These are phyloP conservation scores for Knipowitschia caucasica DNA, from an alignment of 2,797 vertebrate genomes.

Conservation along the genomic window DNA sequence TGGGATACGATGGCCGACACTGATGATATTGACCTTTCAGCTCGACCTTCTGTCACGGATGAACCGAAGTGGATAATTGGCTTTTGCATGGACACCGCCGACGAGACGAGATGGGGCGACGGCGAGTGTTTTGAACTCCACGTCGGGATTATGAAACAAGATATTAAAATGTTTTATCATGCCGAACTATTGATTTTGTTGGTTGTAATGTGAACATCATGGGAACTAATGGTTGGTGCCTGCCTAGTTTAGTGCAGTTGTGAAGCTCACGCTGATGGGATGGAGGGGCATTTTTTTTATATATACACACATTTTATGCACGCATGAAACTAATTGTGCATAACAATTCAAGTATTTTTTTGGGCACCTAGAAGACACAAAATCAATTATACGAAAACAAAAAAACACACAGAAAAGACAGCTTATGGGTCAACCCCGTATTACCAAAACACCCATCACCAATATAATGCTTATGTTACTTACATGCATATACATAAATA, in stretches of 20 bases:
- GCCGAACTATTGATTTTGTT: not conserved
- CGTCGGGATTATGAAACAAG: not conserved
- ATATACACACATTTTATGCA: not conserved
- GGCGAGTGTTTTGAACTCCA: not conserved
- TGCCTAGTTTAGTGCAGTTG: slow-evolving; percentile 13
- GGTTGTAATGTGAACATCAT: slow-evolving; percentile 26
- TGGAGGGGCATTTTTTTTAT: no score
- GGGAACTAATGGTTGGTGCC: slow-evolving; percentile 41
- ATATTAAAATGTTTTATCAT: slow-evolving; percentile 6
- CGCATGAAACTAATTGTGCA: not conserved
- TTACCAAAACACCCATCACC: no score
- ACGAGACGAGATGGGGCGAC: slow-evolving; percentile 5
- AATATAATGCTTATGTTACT: no score
- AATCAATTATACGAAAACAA: no score
- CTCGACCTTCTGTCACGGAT: slow-evolving; percentile 29
- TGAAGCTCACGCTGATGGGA: no score
- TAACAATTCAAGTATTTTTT: no score
- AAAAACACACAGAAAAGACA: no score
- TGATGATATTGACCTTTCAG: slow-evolving; percentile 48
- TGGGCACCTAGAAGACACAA: no score
- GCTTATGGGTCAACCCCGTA: no score
- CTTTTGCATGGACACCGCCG: slow-evolving; percentile 12
- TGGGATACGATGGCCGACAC: slow-evolving; percentile 22
- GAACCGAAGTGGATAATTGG: slow-evolving; percentile 42
- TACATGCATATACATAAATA: no score